Base-by-base conservation (phyloP, 2,888 invertebrate species). In the Lutraria lutraria region DNA sequence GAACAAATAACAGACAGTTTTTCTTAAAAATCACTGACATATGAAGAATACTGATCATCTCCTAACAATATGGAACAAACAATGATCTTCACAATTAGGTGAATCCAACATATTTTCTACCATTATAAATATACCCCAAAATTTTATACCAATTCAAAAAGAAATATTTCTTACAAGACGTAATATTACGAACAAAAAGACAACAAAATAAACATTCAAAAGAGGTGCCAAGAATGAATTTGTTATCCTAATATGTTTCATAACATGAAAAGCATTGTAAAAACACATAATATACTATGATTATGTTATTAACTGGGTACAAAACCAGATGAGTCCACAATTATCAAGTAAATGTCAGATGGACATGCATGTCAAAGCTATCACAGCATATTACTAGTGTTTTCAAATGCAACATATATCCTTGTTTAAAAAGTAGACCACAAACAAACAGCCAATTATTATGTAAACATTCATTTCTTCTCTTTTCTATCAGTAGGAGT, bases 401-500 rank as follows among this genome's bases (percentile, higher is more conserved):
- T 21, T 68, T 25, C 63, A 68, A 68, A 68, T 68, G 63, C 63
- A 25, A 68, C 63, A 68, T 25, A n/a, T 68, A 25, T 68, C 63
- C 63, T 68, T 68, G 25, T n/a, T 68, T 68, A 68, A 25, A 25
- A 68, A 56, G 56, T 56, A 56, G 8, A 4, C 8, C 8, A 56
- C 56, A 53, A 53, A 63, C 63, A 68, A 68, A 68, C 63, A 25
- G 63, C 63, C 25, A 68, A 25, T 4, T 43, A 43, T 43, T 43
- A 43, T 43, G n/a, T 25, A 0, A 68, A 68, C 34, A 76, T 76
- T 76, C 76, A 76, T 76, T 76, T 76, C 19, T 76, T 76, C 31
- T 76, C 31, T 19, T 76, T 76, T 76, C 19, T 76, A 2, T 76
- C 76, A 16, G 19, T 34, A 76, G 76, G 34, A 15, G 60, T 34